These are phyloP conservation scores for Sarcophaga bullata DNA, from an alignment of 1,140 invertebrate genomes.

Conservation along the genomic window DNA sequence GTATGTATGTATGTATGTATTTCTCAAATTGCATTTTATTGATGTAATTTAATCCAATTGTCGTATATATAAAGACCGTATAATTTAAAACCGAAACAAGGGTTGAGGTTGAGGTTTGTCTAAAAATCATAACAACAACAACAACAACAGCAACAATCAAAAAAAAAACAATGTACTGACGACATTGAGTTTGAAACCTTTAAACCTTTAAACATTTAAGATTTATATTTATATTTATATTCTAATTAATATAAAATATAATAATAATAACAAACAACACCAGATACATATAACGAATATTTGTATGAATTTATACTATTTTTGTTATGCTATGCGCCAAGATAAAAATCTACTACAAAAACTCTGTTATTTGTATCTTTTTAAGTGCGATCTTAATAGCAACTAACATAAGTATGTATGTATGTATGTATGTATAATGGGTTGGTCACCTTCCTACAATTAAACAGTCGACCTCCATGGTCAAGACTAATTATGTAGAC, in stretches of 20 bases:
- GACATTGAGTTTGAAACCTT: not conserved
- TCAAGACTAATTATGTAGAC: constrained; percentile 5
- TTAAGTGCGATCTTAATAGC: not conserved
- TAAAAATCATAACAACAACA: too few species aligned
- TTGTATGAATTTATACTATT: too few species aligned
- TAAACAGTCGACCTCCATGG: constrained; percentile 1
- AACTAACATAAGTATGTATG: not conserved
- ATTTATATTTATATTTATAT: not conserved
- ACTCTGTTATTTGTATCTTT: not conserved
- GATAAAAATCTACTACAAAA: not conserved
- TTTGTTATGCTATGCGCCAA: not conserved
- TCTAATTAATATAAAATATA: not conserved
- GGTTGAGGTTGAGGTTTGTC: too few species aligned
- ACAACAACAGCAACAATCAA: too few species aligned
- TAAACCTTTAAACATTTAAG: not conserved
- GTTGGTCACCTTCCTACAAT: not conserved
- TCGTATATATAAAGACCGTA: too few species aligned
- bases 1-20: too few species aligned
- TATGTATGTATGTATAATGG: not conserved
- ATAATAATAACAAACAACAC: not conserved
- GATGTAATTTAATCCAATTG: too few species aligned
- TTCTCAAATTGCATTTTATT: too few species aligned
- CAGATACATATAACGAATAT: not conserved
- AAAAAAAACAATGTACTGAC: too few species aligned
- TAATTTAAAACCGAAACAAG: too few species aligned